Evolutionary conservation across 2,888 invertebrate species (phyloP).

Genomic region (Parnassius apollo): DNA sequence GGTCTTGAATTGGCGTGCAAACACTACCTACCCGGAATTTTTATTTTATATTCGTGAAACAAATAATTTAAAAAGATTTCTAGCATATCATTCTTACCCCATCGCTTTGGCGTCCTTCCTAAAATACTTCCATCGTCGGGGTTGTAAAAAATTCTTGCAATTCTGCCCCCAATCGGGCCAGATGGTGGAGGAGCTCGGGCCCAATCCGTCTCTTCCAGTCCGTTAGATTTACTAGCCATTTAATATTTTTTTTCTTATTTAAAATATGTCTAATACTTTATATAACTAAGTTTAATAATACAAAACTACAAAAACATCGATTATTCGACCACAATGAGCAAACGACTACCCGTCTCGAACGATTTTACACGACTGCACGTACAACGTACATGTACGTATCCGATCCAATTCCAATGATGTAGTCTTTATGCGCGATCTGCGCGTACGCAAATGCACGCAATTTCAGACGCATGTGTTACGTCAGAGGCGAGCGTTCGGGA

Average conservation of each 20-base stretch:
- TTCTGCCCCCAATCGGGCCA: constrained; percentile 47
- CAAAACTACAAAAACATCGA: constrained; percentile 14
- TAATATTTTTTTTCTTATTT: neutral
- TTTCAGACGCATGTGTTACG: constrained; percentile 12
- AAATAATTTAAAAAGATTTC: too few relatives aligned
- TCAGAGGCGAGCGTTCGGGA: neutral
- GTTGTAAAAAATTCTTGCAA: constrained; percentile 58
- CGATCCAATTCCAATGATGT: too few relatives aligned
- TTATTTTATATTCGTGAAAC: too few relatives aligned
- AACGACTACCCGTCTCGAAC: constrained; percentile 6
- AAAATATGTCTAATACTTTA: neutral
- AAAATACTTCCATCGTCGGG: constrained; percentile 65
- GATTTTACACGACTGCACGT: constrained; percentile 34
- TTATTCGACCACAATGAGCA: neutral
- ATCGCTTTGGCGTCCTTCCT: constrained; percentile 67
- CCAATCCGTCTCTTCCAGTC: constrained; percentile 60
- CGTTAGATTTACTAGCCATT: constrained; percentile 61
- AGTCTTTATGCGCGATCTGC: neutral
- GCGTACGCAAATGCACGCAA: constrained; percentile 3
- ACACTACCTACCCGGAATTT: too few relatives aligned
- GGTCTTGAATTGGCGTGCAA: too few relatives aligned
- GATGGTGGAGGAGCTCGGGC: constrained; percentile 58
- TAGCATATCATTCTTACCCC: constrained; percentile 57
- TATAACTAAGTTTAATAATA: neutral
- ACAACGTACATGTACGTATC: constrained; percentile 21